These are phyloP conservation scores for Melanotaenia boesemani DNA, from an alignment of 2,797 vertebrate genomes.

Conservation along the genomic window DNA sequence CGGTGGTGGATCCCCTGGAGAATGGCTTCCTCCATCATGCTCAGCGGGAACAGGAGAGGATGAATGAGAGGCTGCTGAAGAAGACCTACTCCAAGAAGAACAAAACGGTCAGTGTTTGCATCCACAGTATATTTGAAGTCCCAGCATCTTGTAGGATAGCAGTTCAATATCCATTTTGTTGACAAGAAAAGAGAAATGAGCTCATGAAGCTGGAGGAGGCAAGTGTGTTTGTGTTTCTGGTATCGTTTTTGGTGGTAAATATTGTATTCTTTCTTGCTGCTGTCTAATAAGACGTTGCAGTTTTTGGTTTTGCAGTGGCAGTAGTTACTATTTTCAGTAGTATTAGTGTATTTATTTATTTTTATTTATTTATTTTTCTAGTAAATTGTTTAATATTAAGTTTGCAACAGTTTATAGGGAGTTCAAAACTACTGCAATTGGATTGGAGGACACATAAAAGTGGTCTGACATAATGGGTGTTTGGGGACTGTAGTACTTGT, in stretches of 20 bases:
- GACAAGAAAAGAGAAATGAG: neutral
- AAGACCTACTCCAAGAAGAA: conserved; percentile 92
- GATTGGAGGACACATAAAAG: neutral
- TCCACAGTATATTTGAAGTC: neutral
- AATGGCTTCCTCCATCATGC: conserved; percentile 89
- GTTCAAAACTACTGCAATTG: neutral
- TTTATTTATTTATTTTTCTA: neutral
- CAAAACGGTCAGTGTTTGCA: conserved; percentile 87
- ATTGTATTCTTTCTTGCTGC: neutral
- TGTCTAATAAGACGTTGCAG: neutral
- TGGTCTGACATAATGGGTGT: neutral
- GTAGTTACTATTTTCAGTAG: no score
- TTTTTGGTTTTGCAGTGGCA: neutral
- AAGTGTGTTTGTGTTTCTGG: neutral
- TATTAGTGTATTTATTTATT: no score
- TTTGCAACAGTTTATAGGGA: neutral
- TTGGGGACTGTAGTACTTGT: conserved; percentile 6
- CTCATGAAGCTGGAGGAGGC: neutral
- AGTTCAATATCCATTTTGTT: neutral
- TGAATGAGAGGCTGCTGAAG: conserved; percentile 91
- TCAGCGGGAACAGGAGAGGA: conserved; percentile 88
- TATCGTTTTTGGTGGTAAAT: neutral
- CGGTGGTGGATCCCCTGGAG: conserved; percentile 88
- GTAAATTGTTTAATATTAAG: neutral
- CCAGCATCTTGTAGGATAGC: neutral